These are phyloP conservation scores for Vanessa cardui DNA, from an alignment of 2,888 invertebrate genomes.

Conservation along the genomic window DNA sequence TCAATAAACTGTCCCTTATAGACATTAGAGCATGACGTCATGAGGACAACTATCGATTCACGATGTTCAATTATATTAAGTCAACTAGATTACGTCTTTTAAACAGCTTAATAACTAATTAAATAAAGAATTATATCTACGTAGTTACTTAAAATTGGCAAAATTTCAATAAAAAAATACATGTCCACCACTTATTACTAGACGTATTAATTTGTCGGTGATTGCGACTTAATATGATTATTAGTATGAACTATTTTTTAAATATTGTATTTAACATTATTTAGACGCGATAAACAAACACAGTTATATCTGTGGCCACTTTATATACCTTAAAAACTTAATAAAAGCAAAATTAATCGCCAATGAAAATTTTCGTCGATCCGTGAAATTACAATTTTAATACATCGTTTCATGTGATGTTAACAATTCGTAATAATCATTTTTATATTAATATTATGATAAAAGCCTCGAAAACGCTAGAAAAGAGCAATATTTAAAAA, in stretches of 20 bases:
- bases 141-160: too few relatives aligned
- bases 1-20: slow-evolving; percentile 75
- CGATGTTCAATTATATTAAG: slow-evolving; percentile 71
- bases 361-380: slow-evolving; percentile 75
- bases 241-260: too few relatives aligned
- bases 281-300: too few relatives aligned
- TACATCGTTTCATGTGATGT: slow-evolving; percentile 66
- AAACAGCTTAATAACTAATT: not conserved
- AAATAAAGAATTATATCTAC: too few relatives aligned
- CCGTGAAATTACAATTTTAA: slow-evolving; percentile 80
- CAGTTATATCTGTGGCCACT: not conserved
- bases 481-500: too few relatives aligned
- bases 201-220: too few relatives aligned
- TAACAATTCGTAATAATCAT: slow-evolving; percentile 37
- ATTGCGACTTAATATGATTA: too few relatives aligned
- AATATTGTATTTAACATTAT: too few relatives aligned
- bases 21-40: slow-evolving; percentile 68
- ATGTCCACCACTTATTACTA: too few relatives aligned
- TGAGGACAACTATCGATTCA: slow-evolving; percentile 68
- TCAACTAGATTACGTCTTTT: slow-evolving; percentile 36
- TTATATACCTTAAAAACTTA: slow-evolving; percentile 18
- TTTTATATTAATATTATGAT: not conserved
- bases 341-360: slow-evolving; percentile 72
- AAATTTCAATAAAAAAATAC: too few relatives aligned
- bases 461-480: not conserved